Evolutionary conservation across 2,113 vertebrate genomes (phyloP).

Genomic region (Poeciliopsis prolifica): DNA sequence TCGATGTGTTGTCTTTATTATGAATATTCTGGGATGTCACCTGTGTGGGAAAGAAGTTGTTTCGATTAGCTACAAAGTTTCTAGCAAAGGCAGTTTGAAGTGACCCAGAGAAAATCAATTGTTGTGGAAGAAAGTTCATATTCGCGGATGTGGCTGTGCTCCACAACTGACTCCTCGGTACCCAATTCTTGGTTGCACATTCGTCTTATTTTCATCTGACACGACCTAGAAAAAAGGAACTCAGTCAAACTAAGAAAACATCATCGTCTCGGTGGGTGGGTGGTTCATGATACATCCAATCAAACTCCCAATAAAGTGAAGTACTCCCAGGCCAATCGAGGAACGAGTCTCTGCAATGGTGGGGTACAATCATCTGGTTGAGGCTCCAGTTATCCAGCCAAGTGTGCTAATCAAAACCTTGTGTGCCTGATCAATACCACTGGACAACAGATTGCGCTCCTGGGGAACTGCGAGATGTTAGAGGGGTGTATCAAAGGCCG

Average conservation of each 20-base stretch:
- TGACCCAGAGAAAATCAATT: not conserved
- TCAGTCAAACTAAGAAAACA: constrained; percentile 52
- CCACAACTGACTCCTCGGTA: not conserved
- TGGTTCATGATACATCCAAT: constrained; percentile 61
- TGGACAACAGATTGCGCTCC: constrained; percentile 79
- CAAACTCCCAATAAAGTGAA: constrained; percentile 65
- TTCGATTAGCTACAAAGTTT: not conserved
- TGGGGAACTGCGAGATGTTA: constrained; percentile 59
- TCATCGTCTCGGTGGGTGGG: constrained; percentile 12
- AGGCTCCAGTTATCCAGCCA: constrained; percentile 67
- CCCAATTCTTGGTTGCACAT: constrained; percentile 17
- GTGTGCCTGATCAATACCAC: constrained; percentile 76
- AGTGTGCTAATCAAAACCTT: constrained; percentile 79
- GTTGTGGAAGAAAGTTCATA: not conserved
- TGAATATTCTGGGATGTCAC: not conserved
- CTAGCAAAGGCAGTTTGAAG: not conserved
- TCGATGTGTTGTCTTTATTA: not conserved
- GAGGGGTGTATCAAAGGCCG: constrained; percentile 62
- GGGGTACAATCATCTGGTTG: constrained; percentile 58
- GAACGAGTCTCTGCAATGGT: constrained; percentile 48
- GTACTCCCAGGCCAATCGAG: constrained; percentile 55
- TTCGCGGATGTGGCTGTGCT: not conserved
- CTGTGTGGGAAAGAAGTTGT: not conserved
- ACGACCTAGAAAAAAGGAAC: constrained; percentile 52
- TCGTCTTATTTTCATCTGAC: constrained; percentile 39